Conservation (phyloP, 1,140 invertebrate genomes). For the Tenebrio molitor region DNA sequence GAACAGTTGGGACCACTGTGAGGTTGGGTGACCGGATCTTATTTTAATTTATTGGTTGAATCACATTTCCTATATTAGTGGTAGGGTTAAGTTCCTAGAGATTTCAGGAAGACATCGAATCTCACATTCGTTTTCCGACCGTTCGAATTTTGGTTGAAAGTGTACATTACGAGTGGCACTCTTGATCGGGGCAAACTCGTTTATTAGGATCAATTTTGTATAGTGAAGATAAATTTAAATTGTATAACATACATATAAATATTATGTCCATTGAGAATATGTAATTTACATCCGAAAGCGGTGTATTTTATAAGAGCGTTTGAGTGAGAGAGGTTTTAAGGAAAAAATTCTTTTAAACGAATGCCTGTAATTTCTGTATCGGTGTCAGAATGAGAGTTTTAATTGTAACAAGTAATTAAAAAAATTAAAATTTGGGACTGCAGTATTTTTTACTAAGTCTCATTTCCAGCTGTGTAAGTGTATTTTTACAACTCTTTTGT, state of each 20-base stretch:
- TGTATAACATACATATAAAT: constrained; percentile 61
- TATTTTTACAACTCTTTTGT: constrained; percentile 65
- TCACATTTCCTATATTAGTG: constrained; percentile 34
- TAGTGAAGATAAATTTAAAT: constrained; percentile 61
- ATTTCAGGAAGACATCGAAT: background rate
- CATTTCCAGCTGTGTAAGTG: constrained; percentile 61
- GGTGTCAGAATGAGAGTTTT: constrained; percentile 65
- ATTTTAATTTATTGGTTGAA: constrained; percentile 37
- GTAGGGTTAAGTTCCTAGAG: constrained; percentile 41
- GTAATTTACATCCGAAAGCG: constrained; percentile 54
- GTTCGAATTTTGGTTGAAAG: constrained; percentile 4
- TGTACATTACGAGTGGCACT: constrained; percentile 42
- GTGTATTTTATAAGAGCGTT: constrained; percentile 60
- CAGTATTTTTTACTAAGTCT: constrained; percentile 61
- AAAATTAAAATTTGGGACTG: constrained; percentile 58
- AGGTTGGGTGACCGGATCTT: background rate
- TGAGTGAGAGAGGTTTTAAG: constrained; percentile 49
- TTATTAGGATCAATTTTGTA: constrained; percentile 63
- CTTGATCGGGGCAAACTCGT: constrained; percentile 29
- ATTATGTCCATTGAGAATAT: constrained; percentile 59
- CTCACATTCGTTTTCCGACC: background rate
- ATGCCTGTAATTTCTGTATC: constrained; percentile 60
- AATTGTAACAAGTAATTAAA: constrained; percentile 61
- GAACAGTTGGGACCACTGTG: background rate
- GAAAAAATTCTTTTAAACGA: constrained; percentile 47